Base-by-base conservation (phyloP, 2,797 vertebrate genomes). In the Falco cherrug region DNA sequence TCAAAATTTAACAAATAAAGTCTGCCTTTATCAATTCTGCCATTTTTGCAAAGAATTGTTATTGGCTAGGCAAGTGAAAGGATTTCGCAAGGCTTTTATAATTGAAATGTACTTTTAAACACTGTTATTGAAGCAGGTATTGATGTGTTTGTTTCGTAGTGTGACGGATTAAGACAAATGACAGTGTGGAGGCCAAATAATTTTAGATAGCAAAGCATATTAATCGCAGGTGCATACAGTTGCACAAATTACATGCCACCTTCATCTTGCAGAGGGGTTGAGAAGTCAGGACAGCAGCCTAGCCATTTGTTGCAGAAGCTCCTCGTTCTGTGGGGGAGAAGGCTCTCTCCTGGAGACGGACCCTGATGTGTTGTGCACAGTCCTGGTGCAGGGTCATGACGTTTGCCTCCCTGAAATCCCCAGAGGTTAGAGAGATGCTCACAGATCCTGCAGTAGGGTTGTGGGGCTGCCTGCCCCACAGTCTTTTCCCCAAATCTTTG, bases 1-100 rank as follows among this genome's bases (percentile, higher is more conserved):
- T 89, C 18, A 73, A 76, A 92, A 76, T 89, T 79, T 70, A 79
- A 57, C 45, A 77, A 90, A 92, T 68, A 85, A 89, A 86, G 77
- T 91, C 65, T 89, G 71, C 88, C 33, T 59, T 77, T 43, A 92
- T 89, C 45, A 63, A 14, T 77, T 89, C 60, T 87, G 8, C 47
- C 17, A 24, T 70, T 90, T 91, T 71, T 79, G 25, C 29, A 47
- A 86, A 53, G 22, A 71, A 43, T 64, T 73, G 21, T 41, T 92
- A 39, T 57, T 84, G 80, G 16, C 33, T 31, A 68, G 60, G 41
- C 51, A 83, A 89, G 60, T 24, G 50, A 50, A 80, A 70, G 37
- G 37, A 68, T 92, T 93, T 83, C 41, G 47, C 7, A 26, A 39
- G 48, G 48, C 28, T 82, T 41, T 13, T 54, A 4, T 78, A 87